phyloP scores from a whole-genome alignment of 2,113 vertebrate species.

The Toxostoma redivivum region DNA sequence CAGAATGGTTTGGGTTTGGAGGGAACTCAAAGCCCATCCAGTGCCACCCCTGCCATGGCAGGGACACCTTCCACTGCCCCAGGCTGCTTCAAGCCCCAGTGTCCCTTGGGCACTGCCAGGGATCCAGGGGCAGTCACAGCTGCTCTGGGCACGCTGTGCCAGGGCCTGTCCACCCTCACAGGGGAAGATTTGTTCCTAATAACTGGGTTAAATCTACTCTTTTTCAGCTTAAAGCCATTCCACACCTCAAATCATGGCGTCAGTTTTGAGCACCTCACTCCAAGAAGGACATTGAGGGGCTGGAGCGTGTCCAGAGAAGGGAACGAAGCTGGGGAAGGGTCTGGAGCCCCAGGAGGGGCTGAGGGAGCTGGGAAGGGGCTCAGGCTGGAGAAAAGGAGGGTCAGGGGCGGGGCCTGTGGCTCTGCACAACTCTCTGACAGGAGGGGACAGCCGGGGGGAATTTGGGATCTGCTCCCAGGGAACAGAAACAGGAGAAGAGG shows the following conservation, averaged over 20 bases:
- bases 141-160: neutral
- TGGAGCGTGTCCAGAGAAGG: fast-evolving
- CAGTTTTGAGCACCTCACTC: neutral
- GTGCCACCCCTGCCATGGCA: fast-evolving
- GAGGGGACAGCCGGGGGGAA: fast-evolving
- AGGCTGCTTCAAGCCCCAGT: neutral
- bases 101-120: neutral
- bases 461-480: neutral
- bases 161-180: neutral
- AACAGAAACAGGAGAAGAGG: neutral
- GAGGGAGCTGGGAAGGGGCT: neutral
- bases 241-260: neutral
- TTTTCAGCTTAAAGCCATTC: neutral
- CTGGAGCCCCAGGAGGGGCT: neutral
- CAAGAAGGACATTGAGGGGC: neutral
- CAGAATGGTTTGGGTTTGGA: neutral
- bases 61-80: neutral
- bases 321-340: fast-evolving
- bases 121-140: neutral
- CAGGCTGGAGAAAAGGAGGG: neutral
- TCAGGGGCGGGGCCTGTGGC: neutral
- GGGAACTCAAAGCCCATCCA: neutral
- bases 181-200: neutral
- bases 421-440: neutral
- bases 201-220: fast-evolving